Base-by-base conservation (phyloP, 2,888 invertebrate species). In the Euphydryas editha region DNA sequence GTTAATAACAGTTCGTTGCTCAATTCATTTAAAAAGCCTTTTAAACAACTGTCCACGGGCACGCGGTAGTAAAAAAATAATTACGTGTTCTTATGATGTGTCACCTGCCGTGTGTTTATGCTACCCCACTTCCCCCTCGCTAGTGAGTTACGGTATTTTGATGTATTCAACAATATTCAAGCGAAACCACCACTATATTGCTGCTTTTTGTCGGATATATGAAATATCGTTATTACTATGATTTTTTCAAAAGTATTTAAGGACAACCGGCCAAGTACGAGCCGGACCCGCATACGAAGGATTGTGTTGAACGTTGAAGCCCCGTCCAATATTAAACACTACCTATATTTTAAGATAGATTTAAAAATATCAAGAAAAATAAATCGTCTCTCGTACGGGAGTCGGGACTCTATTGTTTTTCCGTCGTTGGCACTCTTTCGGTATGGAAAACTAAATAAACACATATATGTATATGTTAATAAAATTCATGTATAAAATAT, bases 31-130 rank as follows among this genome's bases (percentile, higher is more conserved):
- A 66, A 68, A 68, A 65, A 63, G 62, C 65, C 4, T 72, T 68
- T 66, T 30, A 67, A 68, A 64, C 62, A 64, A 66, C 68, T 59
- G 67, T 51, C 61, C 61, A 30, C 44, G 57, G 51, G n/a, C n/a
- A n/a, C 56, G 6, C 57, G 62, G 54, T 57, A 65, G 62, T 54
- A 62, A 70, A 70, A 70, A 73, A 70, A 68, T 72, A 72, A 74
- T 69, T 68, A 72, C 59, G 55, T 69, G 65, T 69, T 72, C 70
- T 70, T 72, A 72, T 65, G 59, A 70, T 72, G 69, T 68, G 70
- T 73, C 74, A 74, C 73, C 74, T 74, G 72, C 73, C 60, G 66
- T 62, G 59, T 67, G 69, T 68, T 67, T 65, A 70, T 66, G 65
- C 63, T 62, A 59, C 59, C 69, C 73, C 65, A 60, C 65, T 69